phyloP scores from a whole-genome alignment of 2,888 invertebrate genomes.

The Gerris lacustris region DNA sequence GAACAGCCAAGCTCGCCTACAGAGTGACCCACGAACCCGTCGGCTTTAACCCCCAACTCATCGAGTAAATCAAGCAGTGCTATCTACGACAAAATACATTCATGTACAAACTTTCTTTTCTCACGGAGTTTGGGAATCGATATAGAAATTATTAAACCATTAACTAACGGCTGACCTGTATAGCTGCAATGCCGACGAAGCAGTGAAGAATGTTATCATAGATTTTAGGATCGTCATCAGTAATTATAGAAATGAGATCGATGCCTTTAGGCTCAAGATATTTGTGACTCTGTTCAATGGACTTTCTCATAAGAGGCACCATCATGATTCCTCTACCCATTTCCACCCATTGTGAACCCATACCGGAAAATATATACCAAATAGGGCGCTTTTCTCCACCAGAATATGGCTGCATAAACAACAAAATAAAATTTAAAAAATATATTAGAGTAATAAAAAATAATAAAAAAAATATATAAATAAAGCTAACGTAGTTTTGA shows the following conservation, averaged over 20 bases:
- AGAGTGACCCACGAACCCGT: constrained; percentile 75
- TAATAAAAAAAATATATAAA: background rate
- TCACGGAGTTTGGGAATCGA: no score
- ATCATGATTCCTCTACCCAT: constrained; percentile 67
- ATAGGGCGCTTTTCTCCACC: constrained; percentile 55
- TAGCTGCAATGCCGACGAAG: constrained; percentile 60
- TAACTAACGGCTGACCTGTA: constrained; percentile 37
- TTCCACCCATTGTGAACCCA: constrained; percentile 79
- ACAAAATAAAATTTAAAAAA: background rate
- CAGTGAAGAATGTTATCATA: constrained; percentile 57
- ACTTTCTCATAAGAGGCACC: constrained; percentile 57
- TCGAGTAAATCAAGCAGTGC: constrained; percentile 51
- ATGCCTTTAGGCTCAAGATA: constrained; percentile 50
- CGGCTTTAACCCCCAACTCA: constrained; percentile 48
- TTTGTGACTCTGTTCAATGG: constrained; percentile 53
- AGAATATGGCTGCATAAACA: constrained; percentile 42
- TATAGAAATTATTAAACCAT: no score
- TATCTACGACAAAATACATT: constrained; percentile 37
- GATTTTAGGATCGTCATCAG: constrained; percentile 44
- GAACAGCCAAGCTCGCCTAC: constrained; percentile 91
- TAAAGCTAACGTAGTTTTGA: background rate
- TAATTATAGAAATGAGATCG: constrained; percentile 51
- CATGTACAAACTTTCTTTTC: no score
- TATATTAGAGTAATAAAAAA: background rate
- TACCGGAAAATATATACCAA: constrained; percentile 83